Conservation (phyloP, 2,797 vertebrate species). For the Periophthalmus magnuspinnatus region DNA sequence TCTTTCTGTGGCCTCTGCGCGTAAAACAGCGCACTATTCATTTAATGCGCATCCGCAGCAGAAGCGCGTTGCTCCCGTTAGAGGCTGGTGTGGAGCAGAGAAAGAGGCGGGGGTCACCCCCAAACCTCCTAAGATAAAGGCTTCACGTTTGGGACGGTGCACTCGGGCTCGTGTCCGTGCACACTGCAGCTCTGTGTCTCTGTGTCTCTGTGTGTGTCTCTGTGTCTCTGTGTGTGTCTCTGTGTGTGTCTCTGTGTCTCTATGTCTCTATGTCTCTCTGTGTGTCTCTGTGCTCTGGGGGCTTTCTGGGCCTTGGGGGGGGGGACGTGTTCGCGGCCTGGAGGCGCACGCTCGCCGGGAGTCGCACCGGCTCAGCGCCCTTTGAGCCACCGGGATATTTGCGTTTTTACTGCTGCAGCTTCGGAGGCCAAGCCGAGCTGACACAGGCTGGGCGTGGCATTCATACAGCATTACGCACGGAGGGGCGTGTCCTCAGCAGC, state of each 20-base stretch:
- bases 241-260: no score
- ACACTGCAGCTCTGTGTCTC: background rate
- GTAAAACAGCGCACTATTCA: background rate
- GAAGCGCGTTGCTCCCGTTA: constrained; percentile 43
- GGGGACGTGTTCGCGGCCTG: constrained; percentile 27
- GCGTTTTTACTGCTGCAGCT: constrained; percentile 28
- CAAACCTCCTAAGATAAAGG: constrained; percentile 20
- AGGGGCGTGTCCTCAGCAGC: constrained; percentile 52
- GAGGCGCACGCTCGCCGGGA: constrained; percentile 45
- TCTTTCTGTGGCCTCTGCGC: background rate
- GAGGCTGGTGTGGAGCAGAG: constrained; percentile 41
- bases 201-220: no score
- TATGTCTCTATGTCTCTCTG: no score
- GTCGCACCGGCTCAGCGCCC: constrained; percentile 43
- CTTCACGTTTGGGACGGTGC: constrained; percentile 2
- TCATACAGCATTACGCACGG: constrained; percentile 39
- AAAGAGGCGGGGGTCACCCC: constrained; percentile 21
- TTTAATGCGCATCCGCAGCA: constrained; percentile 33
- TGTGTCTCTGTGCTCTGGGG: background rate
- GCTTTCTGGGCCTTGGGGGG: constrained; percentile 43
- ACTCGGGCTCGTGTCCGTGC: background rate
- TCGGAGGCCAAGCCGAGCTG: constrained; percentile 45
- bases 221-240: no score
- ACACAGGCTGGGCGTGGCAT: constrained; percentile 67
- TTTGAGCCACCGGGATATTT: constrained; percentile 20